Evolutionary conservation across 2,113 vertebrate genomes (phyloP).

Genomic region (Ophthalmolycus amberensis): DNA sequence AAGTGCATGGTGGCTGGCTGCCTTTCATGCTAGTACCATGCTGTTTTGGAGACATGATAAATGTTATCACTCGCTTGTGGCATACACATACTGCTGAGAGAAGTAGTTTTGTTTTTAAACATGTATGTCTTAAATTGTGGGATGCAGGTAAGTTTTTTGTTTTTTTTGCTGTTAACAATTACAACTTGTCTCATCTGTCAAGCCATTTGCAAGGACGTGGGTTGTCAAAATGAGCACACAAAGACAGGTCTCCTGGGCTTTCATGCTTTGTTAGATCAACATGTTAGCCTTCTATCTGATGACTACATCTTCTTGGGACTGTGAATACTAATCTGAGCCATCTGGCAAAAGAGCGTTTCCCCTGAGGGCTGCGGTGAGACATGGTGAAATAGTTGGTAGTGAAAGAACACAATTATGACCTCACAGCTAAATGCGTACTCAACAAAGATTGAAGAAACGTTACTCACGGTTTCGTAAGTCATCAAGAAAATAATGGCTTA

Average conservation of each 20-base stretch:
- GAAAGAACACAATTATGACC: constrained; percentile 47
- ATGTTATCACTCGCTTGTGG: constrained; percentile 56
- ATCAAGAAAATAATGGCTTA: constrained; percentile 2
- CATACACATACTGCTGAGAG: constrained; percentile 15
- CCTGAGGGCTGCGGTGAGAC: constrained; percentile 49
- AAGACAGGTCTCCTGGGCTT: constrained; percentile 44
- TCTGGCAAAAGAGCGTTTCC: constrained; percentile 54
- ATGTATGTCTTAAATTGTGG: constrained; percentile 11
- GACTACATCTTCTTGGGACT: constrained; percentile 65
- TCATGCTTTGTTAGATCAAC: constrained; percentile 64
- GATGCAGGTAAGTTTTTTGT: constrained; percentile 63
- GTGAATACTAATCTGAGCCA: constrained; percentile 71
- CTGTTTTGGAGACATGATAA: constrained; percentile 54
- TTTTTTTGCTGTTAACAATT: not conserved
- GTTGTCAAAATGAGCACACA: constrained; percentile 42
- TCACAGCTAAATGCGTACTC: constrained; percentile 10
- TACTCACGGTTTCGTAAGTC: not conserved
- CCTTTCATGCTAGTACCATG: constrained; percentile 58
- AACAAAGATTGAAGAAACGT: constrained; percentile 10
- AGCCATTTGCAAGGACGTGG: constrained; percentile 26
- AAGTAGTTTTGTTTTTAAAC: constrained; percentile 35
- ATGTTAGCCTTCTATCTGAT: constrained; percentile 63
- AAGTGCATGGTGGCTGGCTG: constrained; percentile 71
- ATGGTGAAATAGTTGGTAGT: constrained; percentile 48
- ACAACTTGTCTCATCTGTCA: constrained; percentile 21